Percentiles rank a stretch among this genome's conserved stretches.
Conservation (phyloP, 92 coral and sea anemone genomes). For the Epizoanthus stellaris region DNA sequence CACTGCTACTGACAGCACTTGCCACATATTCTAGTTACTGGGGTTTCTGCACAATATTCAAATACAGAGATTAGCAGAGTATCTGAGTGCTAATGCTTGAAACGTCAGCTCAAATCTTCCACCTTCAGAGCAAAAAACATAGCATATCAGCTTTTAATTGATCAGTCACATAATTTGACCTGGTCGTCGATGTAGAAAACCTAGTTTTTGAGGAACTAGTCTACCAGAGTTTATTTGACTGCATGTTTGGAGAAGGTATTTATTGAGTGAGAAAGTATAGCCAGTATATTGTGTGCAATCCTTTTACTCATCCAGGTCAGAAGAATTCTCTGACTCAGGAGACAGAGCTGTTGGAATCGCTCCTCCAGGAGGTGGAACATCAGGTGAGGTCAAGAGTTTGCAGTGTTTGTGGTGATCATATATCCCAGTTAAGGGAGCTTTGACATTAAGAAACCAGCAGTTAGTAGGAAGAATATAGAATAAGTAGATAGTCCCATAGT, state of each 20-base stretch:
- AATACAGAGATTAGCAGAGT: too few species aligned
- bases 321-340: slow-evolving; percentile 96
- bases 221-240: neutral
- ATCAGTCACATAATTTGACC: too few species aligned
- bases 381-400: slow-evolving; percentile 68
- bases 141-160: too few species aligned
- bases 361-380: slow-evolving; percentile 96
- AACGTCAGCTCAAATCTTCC: too few species aligned
- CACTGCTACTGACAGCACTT: neutral
- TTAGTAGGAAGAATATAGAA: neutral
- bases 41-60: too few species aligned
- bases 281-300: neutral
- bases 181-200: too few species aligned
- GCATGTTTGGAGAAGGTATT: neutral
- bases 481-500: too few species aligned
- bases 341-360: slow-evolving; percentile 93
- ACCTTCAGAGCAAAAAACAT: too few species aligned
- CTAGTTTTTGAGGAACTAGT: too few species aligned
- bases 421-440: neutral
- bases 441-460: neutral
- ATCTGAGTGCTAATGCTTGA: too few species aligned
- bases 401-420: too few species aligned
- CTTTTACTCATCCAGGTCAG: slow-evolving; percentile 68
- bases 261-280: neutral
- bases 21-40: too few species aligned